Evolutionary conservation across 2,113 vertebrate species (phyloP), one percentile per base, ranked within the genome.

Genomic region (Chrysochloris asiatica): DNA sequence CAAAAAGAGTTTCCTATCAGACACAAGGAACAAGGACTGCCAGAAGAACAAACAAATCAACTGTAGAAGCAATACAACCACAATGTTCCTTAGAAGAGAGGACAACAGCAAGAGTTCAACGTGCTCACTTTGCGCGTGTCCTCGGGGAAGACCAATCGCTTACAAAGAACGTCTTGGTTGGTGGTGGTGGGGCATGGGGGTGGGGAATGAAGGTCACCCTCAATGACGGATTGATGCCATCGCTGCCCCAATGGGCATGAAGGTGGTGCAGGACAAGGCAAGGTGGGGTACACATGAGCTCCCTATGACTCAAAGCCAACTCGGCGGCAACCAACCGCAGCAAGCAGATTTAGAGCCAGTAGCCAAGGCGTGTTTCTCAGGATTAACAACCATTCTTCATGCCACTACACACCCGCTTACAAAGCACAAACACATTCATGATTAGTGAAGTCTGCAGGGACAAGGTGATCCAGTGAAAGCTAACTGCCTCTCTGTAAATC

Each of bases 391-490:
- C 0, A 9, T 33, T 36, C 63, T 24, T 26, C 2, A 1, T 10
- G 48, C 21, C 59, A 24, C 69, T 14, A 0, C 2, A 30, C 41
- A 48, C 1, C 10, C 4, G 43, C 54, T 54, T 33, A 30, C 41
- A n/a, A 52, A 52, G 56, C 8, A 13, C 71, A 4, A 1, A 48
- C 14, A 2, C 0, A 0, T 8, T 12, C 19, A 0, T 19, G 1
- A 2, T 0, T 19, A 48, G 45, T 21, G 3, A 71, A 8, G 11
- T n/a, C 21, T 9, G 56, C 56, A 22, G 17, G 36, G 30, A 2
- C 50, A 11, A 17, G 4, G 30, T 3, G n/a, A 28, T 24, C 82
- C 30, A 48, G 28, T 14, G 28, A 41, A 65, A 41, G 50, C 43
- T 4, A 14, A 6, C 14, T 4, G 43, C 52, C 21, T 50, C 47